Conservation (phyloP, 1,140 invertebrate species). For the Platorchestia sp. region DNA sequence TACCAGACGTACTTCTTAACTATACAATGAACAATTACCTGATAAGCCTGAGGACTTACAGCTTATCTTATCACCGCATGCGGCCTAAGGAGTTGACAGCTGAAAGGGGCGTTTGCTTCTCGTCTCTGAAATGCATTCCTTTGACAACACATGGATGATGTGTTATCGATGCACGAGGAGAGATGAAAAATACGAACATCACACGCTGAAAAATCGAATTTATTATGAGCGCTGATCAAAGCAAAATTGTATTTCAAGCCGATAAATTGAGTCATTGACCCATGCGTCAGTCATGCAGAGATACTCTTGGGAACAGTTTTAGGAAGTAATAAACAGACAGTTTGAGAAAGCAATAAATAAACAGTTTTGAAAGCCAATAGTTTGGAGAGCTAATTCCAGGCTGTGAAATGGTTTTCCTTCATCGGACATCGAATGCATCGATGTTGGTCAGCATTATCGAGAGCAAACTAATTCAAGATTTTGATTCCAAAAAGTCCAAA, state of each 20-base stretch:
- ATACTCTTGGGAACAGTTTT: too few species aligned
- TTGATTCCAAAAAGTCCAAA: too few species aligned
- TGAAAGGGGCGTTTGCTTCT: background rate
- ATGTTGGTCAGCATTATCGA: too few species aligned
- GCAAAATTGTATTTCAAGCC: background rate
- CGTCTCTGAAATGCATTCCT: background rate
- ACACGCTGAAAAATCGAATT: background rate
- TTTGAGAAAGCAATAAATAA: too few species aligned
- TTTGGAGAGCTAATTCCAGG: too few species aligned
- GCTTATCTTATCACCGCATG: background rate
- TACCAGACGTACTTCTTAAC: background rate
- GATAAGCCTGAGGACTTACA: background rate
- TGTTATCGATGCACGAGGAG: background rate
- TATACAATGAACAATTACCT: background rate
- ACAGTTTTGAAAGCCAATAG: too few species aligned
- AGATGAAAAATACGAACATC: background rate
- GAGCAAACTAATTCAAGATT: too few species aligned
- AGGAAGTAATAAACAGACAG: too few species aligned
- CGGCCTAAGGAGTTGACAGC: background rate
- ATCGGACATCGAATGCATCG: too few species aligned
- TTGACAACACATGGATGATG: background rate
- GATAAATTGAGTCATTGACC: background rate
- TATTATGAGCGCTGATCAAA: background rate
- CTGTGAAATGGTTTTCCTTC: too few species aligned
- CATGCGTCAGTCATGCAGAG: too few species aligned